Evolutionary conservation across 2,113 vertebrate species (phyloP).

Genomic region (Muntiacus reevesi): DNA sequence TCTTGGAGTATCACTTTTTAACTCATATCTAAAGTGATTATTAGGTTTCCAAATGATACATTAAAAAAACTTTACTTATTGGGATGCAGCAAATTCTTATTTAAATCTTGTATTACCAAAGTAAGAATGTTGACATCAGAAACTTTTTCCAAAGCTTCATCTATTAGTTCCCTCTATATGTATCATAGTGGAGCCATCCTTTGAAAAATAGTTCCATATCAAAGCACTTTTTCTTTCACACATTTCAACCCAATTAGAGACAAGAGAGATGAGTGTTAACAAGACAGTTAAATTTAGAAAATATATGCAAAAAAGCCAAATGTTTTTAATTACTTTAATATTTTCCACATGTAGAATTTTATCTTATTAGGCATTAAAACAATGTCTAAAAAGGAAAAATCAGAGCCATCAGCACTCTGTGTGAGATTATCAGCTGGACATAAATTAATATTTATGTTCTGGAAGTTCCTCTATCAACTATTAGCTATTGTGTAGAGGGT

Average conservation of each 20-base stretch:
- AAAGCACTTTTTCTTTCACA: constrained; percentile 83
- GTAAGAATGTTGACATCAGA: constrained; percentile 11
- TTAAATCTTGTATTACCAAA: constrained; percentile 19
- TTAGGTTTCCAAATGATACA: constrained; percentile 24
- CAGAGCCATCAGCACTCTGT: constrained; percentile 58
- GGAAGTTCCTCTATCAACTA: constrained; percentile 32
- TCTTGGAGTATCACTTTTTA: neutral
- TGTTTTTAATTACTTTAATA: constrained; percentile 87
- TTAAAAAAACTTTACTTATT: neutral
- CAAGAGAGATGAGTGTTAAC: constrained; percentile 86
- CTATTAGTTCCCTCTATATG: constrained; percentile 42
- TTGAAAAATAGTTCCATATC: constrained; percentile 79
- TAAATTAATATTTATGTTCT: constrained; percentile 66
- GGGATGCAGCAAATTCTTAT: constrained; percentile 32
- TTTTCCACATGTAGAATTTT: constrained; percentile 82
- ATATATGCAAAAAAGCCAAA: constrained; percentile 86
- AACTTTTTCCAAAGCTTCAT: constrained; percentile 57
- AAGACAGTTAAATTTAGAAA: constrained; percentile 88
- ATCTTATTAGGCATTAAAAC: constrained; percentile 79
- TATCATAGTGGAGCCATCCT: constrained; percentile 62
- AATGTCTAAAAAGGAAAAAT: constrained; percentile 72
- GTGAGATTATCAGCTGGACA: constrained; percentile 53
- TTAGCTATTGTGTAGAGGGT: constrained; percentile 24
- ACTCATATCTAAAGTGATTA: neutral
- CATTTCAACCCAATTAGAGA: constrained; percentile 88